Evolutionary conservation across 2,797 vertebrate species (phyloP), one percentile per base, ranked within the genome.

Genomic region (Arnoldichthys spilopterus): DNA sequence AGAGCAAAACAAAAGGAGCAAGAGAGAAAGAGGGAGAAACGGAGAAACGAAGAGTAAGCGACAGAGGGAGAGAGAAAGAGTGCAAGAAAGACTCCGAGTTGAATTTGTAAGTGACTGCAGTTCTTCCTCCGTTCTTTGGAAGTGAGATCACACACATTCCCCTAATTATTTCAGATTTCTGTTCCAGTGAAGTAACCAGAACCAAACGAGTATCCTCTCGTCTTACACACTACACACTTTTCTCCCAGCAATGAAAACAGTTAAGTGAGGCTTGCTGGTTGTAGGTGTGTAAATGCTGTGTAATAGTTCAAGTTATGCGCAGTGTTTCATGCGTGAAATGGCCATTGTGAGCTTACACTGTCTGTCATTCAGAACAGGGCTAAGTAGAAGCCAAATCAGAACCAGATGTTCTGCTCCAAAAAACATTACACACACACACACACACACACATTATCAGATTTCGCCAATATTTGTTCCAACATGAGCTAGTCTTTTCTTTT

Each of bases 381-480:
- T 72, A 72, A 85, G 78, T 84, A 85, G 74, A 79, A 3, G 54
- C 62, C 69, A 86, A 89, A 94, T 92, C 82, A 86, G 74, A 69
- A 90, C 84, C 92, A 94, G 89, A 93, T 94, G 92, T 90, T 77
- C 84, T 76, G 79, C 82, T 66, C 69, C 37, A 71, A 62, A 71
- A 53, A 80, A 79, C 7, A 45, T 20, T 24, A 43, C 20, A 75
- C 40, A 49, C 58, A 70, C 24, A 51, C 59, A 40, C 45, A 56
- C 26, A 58, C 49, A 77, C 63, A 74, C 77, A 73, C 24, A 32
- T 74, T 59, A 83, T 81, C 68, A 79, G 2, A 30, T n/a, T 69
- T 69, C 43, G 51, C 28, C 34, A 22, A 78, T 73, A 43, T 13
- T 26, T 47, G 54, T 34, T 40, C 34, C 13, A 30, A 18, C 32